A percentile compares a stretch with the other conserved stretches of the same genome.
phyloP scores from a whole-genome alignment of 2,797 vertebrate species.

The Sebastes hubbsi region DNA sequence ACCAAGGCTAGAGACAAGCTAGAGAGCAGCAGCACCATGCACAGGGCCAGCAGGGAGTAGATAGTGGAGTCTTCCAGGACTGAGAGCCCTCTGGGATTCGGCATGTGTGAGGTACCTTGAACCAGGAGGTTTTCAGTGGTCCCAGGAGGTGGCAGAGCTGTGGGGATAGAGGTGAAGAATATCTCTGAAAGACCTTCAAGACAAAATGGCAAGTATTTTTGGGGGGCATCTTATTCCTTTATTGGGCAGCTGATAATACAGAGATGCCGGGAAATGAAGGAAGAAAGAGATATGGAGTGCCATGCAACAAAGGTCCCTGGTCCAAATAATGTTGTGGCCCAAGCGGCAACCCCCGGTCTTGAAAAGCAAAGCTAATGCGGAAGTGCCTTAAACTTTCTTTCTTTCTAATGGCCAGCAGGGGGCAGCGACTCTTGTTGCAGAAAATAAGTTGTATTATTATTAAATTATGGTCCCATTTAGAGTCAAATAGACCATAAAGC shows the following conservation, averaged over 20 bases:
- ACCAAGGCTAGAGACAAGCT: slow-evolving; percentile 63
- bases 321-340: not conserved
- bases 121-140: not conserved
- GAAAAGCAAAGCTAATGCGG: not conserved
- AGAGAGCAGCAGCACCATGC: slow-evolving; percentile 61
- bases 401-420: not conserved
- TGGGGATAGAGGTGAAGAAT: not conserved
- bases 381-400: not conserved
- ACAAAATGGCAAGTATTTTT: not conserved
- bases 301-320: not conserved
- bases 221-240: not conserved
- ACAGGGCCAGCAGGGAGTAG: slow-evolving; percentile 71
- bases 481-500: not conserved
- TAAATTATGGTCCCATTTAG: not conserved
- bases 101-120: not conserved
- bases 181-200: not conserved
- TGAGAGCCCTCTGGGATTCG: not conserved
- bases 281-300: not conserved
- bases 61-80: slow-evolving; percentile 26
- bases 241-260: not conserved
- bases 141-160: slow-evolving; percentile 8
- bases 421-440: not conserved
- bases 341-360: not conserved
- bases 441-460: not conserved
- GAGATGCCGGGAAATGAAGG: not conserved